phyloP scores from a whole-genome alignment of 2,797 vertebrate species.

The Chaunax sp. region DNA sequence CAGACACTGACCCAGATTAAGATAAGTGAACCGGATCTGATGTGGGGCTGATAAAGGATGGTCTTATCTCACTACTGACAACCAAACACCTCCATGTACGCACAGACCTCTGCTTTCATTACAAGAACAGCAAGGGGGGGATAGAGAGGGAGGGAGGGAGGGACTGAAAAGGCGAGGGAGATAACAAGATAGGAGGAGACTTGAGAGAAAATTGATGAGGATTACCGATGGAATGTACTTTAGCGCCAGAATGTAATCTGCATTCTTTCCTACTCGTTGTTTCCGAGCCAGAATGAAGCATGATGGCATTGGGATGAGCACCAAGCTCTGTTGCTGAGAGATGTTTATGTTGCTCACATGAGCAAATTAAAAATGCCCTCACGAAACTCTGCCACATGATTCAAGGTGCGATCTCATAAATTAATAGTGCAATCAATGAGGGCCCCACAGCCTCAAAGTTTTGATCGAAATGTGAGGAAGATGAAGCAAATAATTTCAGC shows the following conservation, averaged over 20 bases:
- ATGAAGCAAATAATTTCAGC: constrained; percentile 25
- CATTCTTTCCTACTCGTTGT: constrained; percentile 34
- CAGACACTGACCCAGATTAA: constrained; percentile 57
- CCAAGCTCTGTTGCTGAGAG: background rate
- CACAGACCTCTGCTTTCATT: constrained; percentile 39
- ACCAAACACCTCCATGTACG: constrained; percentile 43
- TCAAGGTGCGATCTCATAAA: constrained; percentile 7
- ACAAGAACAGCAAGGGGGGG: constrained; percentile 8
- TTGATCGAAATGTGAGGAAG: background rate
- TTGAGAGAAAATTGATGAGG: constrained; percentile 55
- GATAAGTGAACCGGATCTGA: constrained; percentile 66
- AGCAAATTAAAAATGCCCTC: background rate
- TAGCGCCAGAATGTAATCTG: constrained; percentile 30
- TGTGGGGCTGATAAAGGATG: constrained; percentile 56
- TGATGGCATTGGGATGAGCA: constrained; percentile 2
- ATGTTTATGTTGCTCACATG: background rate
- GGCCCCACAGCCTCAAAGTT: background rate
- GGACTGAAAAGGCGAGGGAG: constrained; percentile 8
- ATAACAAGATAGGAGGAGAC: constrained; percentile 50
- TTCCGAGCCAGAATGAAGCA: background rate
- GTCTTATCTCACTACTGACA: constrained; percentile 59
- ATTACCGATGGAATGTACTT: constrained; percentile 57
- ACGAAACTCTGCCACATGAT: background rate
- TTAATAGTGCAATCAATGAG: constrained; percentile 4
- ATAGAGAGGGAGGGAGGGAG: constrained; percentile 14